Percentiles rank a stretch among this genome's conserved stretches.
phyloP scores from a whole-genome alignment of 2,888 invertebrate genomes.

The Hetaerina titia region DNA sequence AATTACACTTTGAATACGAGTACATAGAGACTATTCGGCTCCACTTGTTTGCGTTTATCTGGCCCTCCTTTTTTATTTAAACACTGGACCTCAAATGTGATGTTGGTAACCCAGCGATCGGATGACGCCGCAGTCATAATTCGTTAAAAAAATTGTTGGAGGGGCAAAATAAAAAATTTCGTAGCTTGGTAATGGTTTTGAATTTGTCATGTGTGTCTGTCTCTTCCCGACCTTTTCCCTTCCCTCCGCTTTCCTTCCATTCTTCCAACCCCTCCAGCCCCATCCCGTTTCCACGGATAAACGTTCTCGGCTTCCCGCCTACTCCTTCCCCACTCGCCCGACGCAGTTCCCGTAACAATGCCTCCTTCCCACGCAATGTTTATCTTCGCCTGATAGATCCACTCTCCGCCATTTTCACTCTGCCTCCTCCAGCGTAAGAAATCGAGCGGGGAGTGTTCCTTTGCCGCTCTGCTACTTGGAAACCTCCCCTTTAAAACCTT shows the following conservation, averaged over 20 bases:
- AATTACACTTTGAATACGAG: too few relatives aligned
- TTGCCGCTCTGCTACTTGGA: not conserved
- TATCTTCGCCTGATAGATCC: conserved; percentile 30
- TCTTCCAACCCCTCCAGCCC: not conserved
- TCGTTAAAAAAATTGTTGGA: not conserved
- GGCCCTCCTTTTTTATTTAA: too few relatives aligned
- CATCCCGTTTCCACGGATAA: not conserved
- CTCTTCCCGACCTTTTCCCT: not conserved
- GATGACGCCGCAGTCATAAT: not conserved
- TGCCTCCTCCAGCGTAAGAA: not conserved
- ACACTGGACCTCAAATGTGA: not conserved
- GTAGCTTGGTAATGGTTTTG: not conserved
- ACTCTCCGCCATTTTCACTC: not conserved
- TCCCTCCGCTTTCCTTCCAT: not conserved
- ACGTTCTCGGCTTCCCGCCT: not conserved
- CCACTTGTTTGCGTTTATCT: too few relatives aligned
- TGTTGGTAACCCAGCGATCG: not conserved
- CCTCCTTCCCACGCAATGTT: conserved; percentile 19
- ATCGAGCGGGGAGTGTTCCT: not conserved
- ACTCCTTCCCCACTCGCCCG: not conserved
- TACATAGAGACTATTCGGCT: too few relatives aligned
- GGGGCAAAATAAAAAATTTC: not conserved
- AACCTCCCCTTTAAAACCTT: not conserved
- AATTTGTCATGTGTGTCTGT: not conserved
- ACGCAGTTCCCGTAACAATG: not conserved